Evolutionary conservation across 2,888 invertebrate species (phyloP).

Genomic region (Diadegma fenestrale): DNA sequence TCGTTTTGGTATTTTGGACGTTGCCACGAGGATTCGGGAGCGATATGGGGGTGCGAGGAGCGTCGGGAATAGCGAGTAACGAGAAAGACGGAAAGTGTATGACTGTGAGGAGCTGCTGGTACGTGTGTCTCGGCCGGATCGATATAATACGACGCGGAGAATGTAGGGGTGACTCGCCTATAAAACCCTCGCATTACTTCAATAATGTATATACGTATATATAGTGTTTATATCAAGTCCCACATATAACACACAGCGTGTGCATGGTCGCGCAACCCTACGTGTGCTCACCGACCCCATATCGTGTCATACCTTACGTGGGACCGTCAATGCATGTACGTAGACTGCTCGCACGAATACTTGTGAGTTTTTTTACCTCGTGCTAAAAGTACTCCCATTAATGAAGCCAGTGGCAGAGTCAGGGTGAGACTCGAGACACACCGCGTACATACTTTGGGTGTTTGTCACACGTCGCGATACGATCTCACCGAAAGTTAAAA

Average conservation of each 20-base stretch:
- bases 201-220: background rate
- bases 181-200: background rate
- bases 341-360: background rate
- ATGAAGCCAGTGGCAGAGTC: conserved; percentile 50
- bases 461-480: conserved; percentile 23
- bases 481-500: background rate
- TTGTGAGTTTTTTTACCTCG: conserved; percentile 7
- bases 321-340: conserved; percentile 24
- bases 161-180: conserved; percentile 57
- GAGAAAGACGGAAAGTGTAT: background rate
- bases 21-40: conserved; percentile 2
- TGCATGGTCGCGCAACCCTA: conserved; percentile 51
- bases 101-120: conserved; percentile 47
- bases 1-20: background rate
- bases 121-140: conserved; percentile 74
- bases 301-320: conserved; percentile 41
- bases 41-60: background rate
- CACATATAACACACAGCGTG: conserved; percentile 3
- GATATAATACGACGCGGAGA: conserved; percentile 72
- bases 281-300: conserved; percentile 55
- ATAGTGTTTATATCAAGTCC: conserved; percentile 14
- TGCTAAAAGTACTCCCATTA: conserved; percentile 54
- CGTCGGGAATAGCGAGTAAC: background rate
- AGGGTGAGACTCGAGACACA: conserved; percentile 41
- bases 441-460: conserved; percentile 15